These are phyloP conservation scores for Limnephilus marmoratus DNA, from an alignment of 2,888 invertebrate species.

Conservation along the genomic window DNA sequence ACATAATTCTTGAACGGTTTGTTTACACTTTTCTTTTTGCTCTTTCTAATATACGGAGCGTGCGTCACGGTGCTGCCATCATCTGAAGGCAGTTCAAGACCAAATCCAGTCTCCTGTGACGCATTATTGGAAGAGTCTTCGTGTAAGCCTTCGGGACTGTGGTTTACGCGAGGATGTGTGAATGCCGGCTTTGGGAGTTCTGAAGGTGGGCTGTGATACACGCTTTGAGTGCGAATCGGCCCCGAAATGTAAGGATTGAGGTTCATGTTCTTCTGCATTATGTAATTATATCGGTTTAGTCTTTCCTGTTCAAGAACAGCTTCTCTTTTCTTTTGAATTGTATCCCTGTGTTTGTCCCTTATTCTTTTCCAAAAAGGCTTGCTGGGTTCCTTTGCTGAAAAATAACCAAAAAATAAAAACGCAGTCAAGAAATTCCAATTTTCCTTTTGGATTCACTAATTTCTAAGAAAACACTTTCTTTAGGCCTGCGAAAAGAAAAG, in stretches of 20 bases:
- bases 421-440: not conserved
- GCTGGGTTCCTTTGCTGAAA: not conserved
- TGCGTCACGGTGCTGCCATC: not conserved
- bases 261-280: not conserved
- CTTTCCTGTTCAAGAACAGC: not conserved
- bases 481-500: not conserved
- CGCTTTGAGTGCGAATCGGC: not conserved
- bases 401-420: not conserved
- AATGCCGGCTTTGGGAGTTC: not conserved
- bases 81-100: not conserved
- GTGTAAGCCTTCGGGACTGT: not conserved
- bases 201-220: not conserved
- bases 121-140: not conserved
- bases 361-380: not conserved
- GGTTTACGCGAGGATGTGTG: not conserved
- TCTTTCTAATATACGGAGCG: not conserved
- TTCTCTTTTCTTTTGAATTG: not conserved
- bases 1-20: not conserved
- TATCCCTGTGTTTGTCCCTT: not conserved
- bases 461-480: not conserved
- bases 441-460: not conserved
- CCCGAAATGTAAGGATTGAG: not conserved
- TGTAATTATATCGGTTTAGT: not conserved
- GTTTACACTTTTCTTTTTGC: not conserved
- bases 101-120: not conserved